These are phyloP conservation scores for Neoarius graeffei DNA, from an alignment of 2,113 vertebrate species.

Conservation along the genomic window DNA sequence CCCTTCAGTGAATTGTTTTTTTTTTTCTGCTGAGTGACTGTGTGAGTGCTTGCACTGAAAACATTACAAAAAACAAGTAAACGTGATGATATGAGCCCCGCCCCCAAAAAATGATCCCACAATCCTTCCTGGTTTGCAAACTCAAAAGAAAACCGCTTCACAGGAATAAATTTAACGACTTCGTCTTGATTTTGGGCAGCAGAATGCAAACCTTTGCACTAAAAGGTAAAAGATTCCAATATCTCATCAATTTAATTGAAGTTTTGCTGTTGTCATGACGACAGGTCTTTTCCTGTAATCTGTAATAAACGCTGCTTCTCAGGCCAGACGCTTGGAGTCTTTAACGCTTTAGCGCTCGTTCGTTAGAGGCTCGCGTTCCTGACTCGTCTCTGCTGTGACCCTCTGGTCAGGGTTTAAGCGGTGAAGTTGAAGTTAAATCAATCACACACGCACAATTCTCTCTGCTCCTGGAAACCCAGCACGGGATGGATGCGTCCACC, in stretches of 20 bases:
- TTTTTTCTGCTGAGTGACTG: neutral
- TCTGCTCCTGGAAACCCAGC: constrained; percentile 22
- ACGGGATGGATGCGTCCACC: constrained; percentile 42
- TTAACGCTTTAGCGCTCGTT: constrained; percentile 9
- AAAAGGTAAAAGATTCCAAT: neutral
- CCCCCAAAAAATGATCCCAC: neutral
- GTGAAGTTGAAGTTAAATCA: constrained; percentile 45
- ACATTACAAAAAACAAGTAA: neutral
- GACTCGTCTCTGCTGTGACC: constrained; percentile 41
- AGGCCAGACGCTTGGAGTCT: constrained; percentile 15
- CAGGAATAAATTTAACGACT: neutral
- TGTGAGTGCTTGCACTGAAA: no score
- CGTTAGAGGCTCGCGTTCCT: constrained; percentile 37
- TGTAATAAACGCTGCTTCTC: neutral
- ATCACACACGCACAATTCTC: constrained; percentile 33
- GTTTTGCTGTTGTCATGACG: neutral
- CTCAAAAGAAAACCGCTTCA: neutral
- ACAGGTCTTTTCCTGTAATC: neutral
- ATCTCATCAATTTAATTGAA: neutral
- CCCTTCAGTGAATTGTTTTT: neutral
- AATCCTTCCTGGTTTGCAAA: neutral
- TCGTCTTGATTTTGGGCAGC: neutral
- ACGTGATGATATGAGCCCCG: neutral
- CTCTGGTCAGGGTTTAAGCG: constrained; percentile 36
- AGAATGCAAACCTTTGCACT: neutral